Evolutionary conservation across 1,140 invertebrate species (phyloP), one percentile per base, ranked within the genome.

Genomic region (Mycetomoellerius zeteki): DNA sequence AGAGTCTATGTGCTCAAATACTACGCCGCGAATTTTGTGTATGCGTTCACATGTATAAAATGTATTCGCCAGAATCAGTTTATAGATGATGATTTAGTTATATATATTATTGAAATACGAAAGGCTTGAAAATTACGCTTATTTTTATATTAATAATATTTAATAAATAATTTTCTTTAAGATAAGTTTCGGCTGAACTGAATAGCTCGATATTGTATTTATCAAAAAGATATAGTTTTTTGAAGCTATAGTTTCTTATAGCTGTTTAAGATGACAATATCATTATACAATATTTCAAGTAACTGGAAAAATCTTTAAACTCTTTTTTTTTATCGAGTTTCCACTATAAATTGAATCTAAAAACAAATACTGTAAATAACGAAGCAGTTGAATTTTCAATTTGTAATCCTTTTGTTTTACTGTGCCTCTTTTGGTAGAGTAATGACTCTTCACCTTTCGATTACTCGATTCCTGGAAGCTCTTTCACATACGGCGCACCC

Each of bases 401-500:
- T 80, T 21, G 62, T 37, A 10, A 54, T 43, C 33, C 21, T 43
- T n/a, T 21, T 8, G n/a, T 27, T 24, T 52, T 24, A 14, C 19
- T 10, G 6, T 30, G n/a, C 5, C 19, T 7, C 14, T 52, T 47
- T 50, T 27, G 8, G 0, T 19, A 4, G 12, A 80, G 19, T 50
- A 21, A 78, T 50, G 58, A 80, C 52, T 67, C 75, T 67, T 86
- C 50, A 27, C 33, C 33, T 62, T 56, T 58, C 60, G 62, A 84
- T 84, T 67, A 86, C 37, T 67, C 62, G 21, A 65, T 67, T 58
- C 21, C 58, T 54, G 62, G n/a, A 58, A 43, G 50, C 84, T 78
- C 43, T 78, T 67, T 80, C 73, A 56, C 50, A 82, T 47, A 81
- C 47, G 64, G 80, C 30, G 54, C 80, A 75, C 54, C 24, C 54